These are phyloP conservation scores for Chondrilla cf. caribensis DNA, from an alignment of 37 sponge, comb jelly and placozoan genomes.

Conservation along the genomic window DNA sequence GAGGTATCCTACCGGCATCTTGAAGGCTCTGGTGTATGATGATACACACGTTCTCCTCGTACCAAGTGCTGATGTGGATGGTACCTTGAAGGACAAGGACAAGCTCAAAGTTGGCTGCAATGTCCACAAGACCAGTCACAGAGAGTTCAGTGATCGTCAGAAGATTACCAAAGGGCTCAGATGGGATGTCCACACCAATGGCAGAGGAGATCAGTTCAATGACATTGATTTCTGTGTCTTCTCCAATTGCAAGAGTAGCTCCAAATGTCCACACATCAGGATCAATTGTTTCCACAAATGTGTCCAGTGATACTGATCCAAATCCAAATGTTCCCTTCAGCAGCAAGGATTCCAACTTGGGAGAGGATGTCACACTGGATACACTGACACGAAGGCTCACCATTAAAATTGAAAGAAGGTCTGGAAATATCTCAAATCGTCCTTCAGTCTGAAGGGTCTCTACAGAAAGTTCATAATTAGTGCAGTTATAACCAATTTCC, in stretches of 20 bases:
- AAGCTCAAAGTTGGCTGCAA: background rate
- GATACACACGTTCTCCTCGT: background rate
- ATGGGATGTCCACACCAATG: background rate
- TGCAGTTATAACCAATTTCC: conserved; percentile 1
- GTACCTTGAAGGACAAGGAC: background rate
- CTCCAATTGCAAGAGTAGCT: background rate
- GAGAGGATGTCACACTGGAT: background rate
- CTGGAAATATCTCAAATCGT: background rate
- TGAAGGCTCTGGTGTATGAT: background rate
- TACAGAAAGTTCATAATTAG: background rate
- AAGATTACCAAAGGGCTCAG: background rate
- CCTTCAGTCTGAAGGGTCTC: background rate
- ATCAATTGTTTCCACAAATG: background rate
- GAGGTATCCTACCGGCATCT: background rate
- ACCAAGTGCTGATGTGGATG: background rate
- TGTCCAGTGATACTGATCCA: background rate
- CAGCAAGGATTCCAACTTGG: background rate
- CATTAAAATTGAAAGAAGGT: background rate
- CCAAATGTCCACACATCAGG: background rate
- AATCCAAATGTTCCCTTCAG: background rate
- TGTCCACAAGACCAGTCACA: background rate
- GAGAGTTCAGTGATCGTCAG: background rate
- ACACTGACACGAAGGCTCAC: background rate
- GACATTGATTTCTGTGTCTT: background rate
- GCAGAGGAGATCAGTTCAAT: background rate